Percentiles rank a stretch among this genome's conserved stretches.
Evolutionary conservation across 2,113 vertebrate species (phyloP).

Genomic region (Caranx ignobilis): DNA sequence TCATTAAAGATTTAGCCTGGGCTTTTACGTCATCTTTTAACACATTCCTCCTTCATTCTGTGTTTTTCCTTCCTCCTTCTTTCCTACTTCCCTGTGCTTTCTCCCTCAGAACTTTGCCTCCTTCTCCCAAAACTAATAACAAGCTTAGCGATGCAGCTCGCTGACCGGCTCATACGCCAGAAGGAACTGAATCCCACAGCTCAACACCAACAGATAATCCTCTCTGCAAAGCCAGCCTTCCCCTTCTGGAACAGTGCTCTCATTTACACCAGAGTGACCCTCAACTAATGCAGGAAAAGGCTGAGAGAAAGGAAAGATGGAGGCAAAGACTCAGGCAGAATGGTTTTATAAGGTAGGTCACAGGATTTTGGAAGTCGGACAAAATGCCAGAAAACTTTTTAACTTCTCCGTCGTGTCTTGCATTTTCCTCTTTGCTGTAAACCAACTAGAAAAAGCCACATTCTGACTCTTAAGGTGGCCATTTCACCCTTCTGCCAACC

Average conservation of each 20-base stretch:
- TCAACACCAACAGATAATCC: conserved; percentile 80
- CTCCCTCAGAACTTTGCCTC: conserved; percentile 47
- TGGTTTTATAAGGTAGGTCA: conserved; percentile 3
- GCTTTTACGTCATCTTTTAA: not conserved
- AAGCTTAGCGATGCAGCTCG: conserved; percentile 80
- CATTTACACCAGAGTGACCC: conserved; percentile 76
- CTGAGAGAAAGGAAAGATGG: conserved; percentile 29
- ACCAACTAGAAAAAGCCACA: conserved; percentile 4
- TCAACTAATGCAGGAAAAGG: conserved; percentile 42
- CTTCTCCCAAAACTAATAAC: conserved; percentile 76
- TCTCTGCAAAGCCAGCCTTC: conserved; percentile 71
- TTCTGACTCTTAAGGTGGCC: conserved; percentile 11
- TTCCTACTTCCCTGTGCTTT: conserved; percentile 24
- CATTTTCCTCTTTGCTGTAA: conserved; percentile 15
- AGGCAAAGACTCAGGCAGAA: conserved; percentile 16
- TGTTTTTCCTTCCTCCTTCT: not conserved
- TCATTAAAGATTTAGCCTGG: conserved; percentile 30
- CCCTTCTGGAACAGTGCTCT: conserved; percentile 78
- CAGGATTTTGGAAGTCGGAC: conserved; percentile 5
- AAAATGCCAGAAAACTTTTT: conserved; percentile 15
- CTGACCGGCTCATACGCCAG: conserved; percentile 78
- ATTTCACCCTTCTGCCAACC: conserved; percentile 31
- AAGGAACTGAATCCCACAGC: conserved; percentile 77
- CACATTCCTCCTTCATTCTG: not conserved
- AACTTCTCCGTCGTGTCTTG: conserved; percentile 19